Base-by-base conservation (phyloP, 1,140 invertebrate species). In the Scaptomyza montana region DNA sequence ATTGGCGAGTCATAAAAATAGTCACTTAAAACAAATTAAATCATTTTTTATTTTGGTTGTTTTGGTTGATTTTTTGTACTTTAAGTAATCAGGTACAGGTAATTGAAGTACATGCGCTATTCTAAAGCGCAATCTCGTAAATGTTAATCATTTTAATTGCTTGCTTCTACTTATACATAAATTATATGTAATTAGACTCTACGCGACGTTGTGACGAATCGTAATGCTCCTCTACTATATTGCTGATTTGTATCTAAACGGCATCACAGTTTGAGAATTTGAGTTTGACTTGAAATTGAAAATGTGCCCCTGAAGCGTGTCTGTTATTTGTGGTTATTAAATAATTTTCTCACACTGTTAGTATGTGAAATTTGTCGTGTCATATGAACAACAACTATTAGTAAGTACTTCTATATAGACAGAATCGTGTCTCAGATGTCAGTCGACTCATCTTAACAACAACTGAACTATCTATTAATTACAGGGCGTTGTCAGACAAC, bases 261-360 rank as follows among this genome's bases (percentile, higher is more conserved):
- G 76, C 80, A 79, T 84, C 80, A 62, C 33, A 36, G 33, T 36
- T 36, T 36, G 33, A 36, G 33, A 36, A 70, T 62, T 72, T 51
- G 63, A 65, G 67, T 49, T 65, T 64, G 51, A 61, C 74, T 55
- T 54, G 46, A 33, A 19, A 68, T 65, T 45, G 16, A 16, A 80
- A 80, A 77, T 57, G 61, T 64, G 59, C 56, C 59, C 67, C 70
- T 53, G 55, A 56, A 72, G 55, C 62, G 72, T 57, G 80, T 67
- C 76, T 77, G 64, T 67, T 84, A 84, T 84, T 84, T 84, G 80
- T 33, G 79, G 80, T 66, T 69, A 84, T 84, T 84, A 84, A 79
- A 74, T 56, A 72, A 74, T 75, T 74, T 84, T 84, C 80, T 84
- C 80, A 84, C 80, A 84, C 80, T 84, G 67, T 79, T 74, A 65